These are phyloP conservation scores for Dermolepida albohirtum DNA, from an alignment of 2,888 invertebrate species.

Conservation along the genomic window DNA sequence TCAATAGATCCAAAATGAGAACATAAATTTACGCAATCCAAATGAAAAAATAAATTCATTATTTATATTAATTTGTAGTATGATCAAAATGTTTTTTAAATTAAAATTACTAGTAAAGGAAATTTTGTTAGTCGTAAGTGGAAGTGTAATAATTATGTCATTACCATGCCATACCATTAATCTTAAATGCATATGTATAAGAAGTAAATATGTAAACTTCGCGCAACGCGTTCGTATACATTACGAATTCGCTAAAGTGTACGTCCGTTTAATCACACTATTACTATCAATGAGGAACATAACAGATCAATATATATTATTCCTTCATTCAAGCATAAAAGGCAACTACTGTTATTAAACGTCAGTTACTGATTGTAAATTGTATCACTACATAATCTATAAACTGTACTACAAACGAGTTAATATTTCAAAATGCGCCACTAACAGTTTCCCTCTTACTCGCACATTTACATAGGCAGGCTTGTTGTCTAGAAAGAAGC, in stretches of 20 bases:
- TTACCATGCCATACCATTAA: too few relatives aligned
- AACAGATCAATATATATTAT: slow-evolving; percentile 20
- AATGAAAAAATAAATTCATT: too few relatives aligned
- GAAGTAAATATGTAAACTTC: too few relatives aligned
- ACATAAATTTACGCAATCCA: too few relatives aligned
- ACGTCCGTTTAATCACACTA: slow-evolving; percentile 3
- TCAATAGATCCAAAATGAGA: too few relatives aligned
- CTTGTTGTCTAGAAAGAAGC: background rate
- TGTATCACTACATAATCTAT: slow-evolving; percentile 20
- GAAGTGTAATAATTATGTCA: too few relatives aligned
- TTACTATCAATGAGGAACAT: slow-evolving; percentile 10
- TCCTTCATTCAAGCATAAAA: slow-evolving; percentile 26
- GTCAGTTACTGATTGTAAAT: slow-evolving; percentile 24
- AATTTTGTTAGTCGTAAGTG: too few relatives aligned
- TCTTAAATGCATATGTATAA: too few relatives aligned
- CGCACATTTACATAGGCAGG: background rate
- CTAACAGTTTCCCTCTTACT: background rate
- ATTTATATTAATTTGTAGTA: too few relatives aligned
- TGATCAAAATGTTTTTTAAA: too few relatives aligned
- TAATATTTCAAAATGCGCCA: slow-evolving; percentile 18
- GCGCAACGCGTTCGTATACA: too few relatives aligned
- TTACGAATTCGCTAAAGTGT: slow-evolving; percentile 11
- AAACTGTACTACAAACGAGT: slow-evolving; percentile 13
- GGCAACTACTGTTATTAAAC: slow-evolving; percentile 31
- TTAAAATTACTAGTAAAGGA: too few relatives aligned